phyloP scores from a whole-genome alignment of 2,888 invertebrate genomes.

The Platypus cylindrus region DNA sequence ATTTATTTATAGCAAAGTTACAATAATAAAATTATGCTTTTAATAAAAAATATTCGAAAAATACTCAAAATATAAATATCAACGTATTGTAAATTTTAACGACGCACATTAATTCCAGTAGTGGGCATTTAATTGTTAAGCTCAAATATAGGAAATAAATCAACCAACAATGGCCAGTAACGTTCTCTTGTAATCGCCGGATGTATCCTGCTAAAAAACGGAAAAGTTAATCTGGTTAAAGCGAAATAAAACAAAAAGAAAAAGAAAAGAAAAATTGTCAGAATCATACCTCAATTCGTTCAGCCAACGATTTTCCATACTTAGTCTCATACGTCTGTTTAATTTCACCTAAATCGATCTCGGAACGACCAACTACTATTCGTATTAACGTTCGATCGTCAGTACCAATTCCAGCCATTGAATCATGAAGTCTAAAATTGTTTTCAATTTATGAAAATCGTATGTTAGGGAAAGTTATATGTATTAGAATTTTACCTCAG shows the following conservation, averaged over 20 bases:
- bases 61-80: too few relatives aligned
- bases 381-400: slow-evolving; percentile 78
- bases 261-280: slow-evolving; percentile 2
- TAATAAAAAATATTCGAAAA: too few relatives aligned
- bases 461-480: too few relatives aligned
- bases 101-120: too few relatives aligned
- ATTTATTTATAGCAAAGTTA: too few relatives aligned
- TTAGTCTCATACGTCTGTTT: slow-evolving; percentile 61
- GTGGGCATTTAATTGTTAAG: too few relatives aligned
- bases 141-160: too few relatives aligned
- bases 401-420: slow-evolving; percentile 84
- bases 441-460: too few relatives aligned
- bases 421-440: slow-evolving; percentile 48
- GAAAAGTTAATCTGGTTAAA: slow-evolving; percentile 8
- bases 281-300: slow-evolving; percentile 62
- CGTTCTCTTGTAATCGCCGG: slow-evolving; percentile 86
- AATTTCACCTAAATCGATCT: slow-evolving; percentile 76
- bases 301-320: slow-evolving; percentile 63
- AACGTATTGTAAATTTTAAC: too few relatives aligned
- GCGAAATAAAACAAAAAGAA: slow-evolving; percentile 2
- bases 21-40: too few relatives aligned
- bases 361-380: slow-evolving; percentile 68
- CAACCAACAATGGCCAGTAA: slow-evolving; percentile 62
- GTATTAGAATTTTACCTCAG: slow-evolving; percentile 38
- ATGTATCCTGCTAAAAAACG: slow-evolving; percentile 73